phyloP scores from a whole-genome alignment of 2,888 invertebrate species.

The Tetranychus piercei region DNA sequence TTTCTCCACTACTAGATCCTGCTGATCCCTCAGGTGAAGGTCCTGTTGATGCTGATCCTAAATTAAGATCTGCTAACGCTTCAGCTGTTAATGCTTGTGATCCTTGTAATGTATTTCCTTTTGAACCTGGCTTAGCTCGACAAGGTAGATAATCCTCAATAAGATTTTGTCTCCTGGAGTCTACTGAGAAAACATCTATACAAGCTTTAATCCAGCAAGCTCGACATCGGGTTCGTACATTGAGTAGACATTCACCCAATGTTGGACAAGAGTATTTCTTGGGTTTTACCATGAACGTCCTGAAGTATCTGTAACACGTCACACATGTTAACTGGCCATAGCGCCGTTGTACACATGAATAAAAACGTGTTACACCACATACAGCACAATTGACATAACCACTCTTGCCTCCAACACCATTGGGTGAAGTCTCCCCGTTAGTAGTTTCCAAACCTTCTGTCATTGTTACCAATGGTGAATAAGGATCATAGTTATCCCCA shows the following conservation, averaged over 20 bases:
- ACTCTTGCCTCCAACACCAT: constrained; percentile 4
- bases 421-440: background rate
- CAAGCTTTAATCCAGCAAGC: constrained; percentile 17
- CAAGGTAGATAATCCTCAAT: constrained; percentile 11
- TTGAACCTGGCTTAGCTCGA: background rate
- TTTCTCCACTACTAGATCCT: background rate
- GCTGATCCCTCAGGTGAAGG: constrained; percentile 2
- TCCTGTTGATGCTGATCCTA: background rate
- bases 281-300: constrained; percentile 18
- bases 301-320: constrained; percentile 22
- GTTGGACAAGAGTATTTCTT: constrained; percentile 17
- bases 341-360: constrained; percentile 22
- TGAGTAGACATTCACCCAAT: constrained; percentile 14
- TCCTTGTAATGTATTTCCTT: background rate
- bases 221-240: constrained; percentile 14
- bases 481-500: constrained; percentile 5
- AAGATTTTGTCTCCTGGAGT: background rate
- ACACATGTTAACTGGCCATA: constrained; percentile 23
- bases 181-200: constrained; percentile 12
- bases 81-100: background rate
- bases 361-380: constrained; percentile 20
- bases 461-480: constrained; percentile 10
- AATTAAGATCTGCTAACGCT: background rate
- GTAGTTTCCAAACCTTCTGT: constrained; percentile 3
- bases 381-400: constrained; percentile 21